Conservation (phyloP, 2,888 invertebrate genomes). For the Amaurobius ferox region DNA sequence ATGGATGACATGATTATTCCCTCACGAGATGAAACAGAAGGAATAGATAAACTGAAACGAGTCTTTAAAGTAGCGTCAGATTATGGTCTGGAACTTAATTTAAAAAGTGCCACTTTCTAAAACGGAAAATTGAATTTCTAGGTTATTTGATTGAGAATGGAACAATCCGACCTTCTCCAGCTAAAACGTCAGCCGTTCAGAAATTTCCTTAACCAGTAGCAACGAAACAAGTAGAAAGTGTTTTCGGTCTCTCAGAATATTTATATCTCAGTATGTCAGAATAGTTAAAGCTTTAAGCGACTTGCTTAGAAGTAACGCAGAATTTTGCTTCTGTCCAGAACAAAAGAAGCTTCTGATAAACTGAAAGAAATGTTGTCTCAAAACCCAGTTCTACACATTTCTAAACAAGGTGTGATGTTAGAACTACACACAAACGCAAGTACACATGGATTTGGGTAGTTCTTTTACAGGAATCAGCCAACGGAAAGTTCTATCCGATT, state of each 20-base stretch:
- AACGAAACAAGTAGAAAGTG: conserved; percentile 6
- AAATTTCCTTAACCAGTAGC: neutral
- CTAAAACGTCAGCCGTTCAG: neutral
- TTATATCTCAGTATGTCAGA: neutral
- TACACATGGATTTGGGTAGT: neutral
- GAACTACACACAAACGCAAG: conserved; percentile 20
- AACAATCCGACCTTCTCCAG: neutral
- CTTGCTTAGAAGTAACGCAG: neutral
- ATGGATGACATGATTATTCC: conserved; percentile 24
- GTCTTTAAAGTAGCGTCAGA: neutral
- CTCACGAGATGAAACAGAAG: neutral
- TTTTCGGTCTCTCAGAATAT: neutral
- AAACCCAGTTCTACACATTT: neutral
- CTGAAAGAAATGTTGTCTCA: neutral
- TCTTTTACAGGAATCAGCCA: conserved; percentile 10
- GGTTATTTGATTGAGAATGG: neutral
- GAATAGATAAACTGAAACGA: neutral
- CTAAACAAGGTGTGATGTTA: neutral
- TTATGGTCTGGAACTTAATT: conserved; percentile 6
- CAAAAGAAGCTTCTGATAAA: neutral
- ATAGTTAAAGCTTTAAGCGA: neutral
- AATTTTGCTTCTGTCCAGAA: neutral
- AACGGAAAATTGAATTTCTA: conserved; percentile 25
- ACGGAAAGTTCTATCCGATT: conserved; percentile 14
- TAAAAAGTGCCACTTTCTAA: conserved; percentile 23